Evolutionary conservation across 1,140 invertebrate species (phyloP), one percentile per base, ranked within the genome.

Genomic region (Venturia canescens): DNA sequence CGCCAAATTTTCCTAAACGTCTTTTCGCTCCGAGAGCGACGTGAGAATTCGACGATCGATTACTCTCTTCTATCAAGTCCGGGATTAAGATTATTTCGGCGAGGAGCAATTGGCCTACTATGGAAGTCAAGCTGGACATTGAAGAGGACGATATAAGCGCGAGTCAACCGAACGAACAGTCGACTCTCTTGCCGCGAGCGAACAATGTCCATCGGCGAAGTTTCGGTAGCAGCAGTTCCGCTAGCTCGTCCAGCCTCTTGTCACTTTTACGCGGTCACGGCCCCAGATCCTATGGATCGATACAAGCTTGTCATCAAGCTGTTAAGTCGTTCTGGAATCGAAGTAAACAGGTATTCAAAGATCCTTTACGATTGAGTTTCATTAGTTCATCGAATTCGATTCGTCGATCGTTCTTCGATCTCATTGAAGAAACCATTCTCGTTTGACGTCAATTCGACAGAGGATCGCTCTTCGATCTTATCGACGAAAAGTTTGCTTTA

Each of bases 291-390:
- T 92, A 91, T 79, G 91, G 90, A 16, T 90, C 89, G 0, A 79
- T 88, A 80, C 85, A 86, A 3, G 85, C 85, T 3, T 88, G 84
- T 83, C 89, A 88, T 50, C 85, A 88, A 77, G 80, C 81, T 29
- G 82, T 91, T 31, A 88, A 85, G 26, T 87, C 88, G 6, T 83
- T 92, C 53, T 91, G 91, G 90, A 89, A 85, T 77, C 84, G 85
- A 77, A 90, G 87, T 60, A 89, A 83, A 82, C 88, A 91, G 89
- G 90, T 91, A 90, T 34, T 53, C 67, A 74, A 74, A 53, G 15
- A 15, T 44, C 11, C 38, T 44, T 1, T 44, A 44, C 38, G 38
- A 44, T 44, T 44, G 13, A 5, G 38, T 44, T 44, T 44, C 38
- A 44, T 4, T 9, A 5, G 13, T 44, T 44, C 13, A 13, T 44